Evolutionary conservation across 2,888 invertebrate species (phyloP).

Genomic region (Cremastobaeus sp.): DNA sequence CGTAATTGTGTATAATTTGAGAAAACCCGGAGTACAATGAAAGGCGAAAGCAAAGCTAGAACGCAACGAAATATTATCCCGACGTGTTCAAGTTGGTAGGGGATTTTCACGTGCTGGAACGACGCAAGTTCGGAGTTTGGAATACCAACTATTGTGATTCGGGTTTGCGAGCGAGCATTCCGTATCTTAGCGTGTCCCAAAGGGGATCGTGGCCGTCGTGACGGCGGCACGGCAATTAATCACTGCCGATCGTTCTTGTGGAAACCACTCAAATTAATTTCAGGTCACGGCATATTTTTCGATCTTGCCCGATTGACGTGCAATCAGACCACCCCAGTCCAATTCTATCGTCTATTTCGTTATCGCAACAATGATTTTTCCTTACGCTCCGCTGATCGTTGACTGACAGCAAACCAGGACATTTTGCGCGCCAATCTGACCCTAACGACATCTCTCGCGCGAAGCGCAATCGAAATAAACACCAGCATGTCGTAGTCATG

Average conservation of each 20-base stretch:
- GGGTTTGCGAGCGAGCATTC: slow-evolving; percentile 7
- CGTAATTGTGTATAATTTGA: slow-evolving; percentile 54
- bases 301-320: slow-evolving; percentile 71
- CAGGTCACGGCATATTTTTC: slow-evolving; percentile 76
- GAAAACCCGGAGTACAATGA: slow-evolving; percentile 41
- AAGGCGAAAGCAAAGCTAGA: slow-evolving; percentile 15
- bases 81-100: slow-evolving; percentile 9
- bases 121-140: slow-evolving; percentile 30
- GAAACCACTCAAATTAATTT: slow-evolving; percentile 78
- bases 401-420: slow-evolving; percentile 72
- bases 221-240: slow-evolving; percentile 69
- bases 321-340: slow-evolving; percentile 70
- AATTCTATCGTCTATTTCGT: slow-evolving; percentile 73
- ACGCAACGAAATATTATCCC: slow-evolving; percentile 33
- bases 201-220: slow-evolving; percentile 60
- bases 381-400: slow-evolving; percentile 75
- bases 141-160: slow-evolving; percentile 34
- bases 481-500: slow-evolving; percentile 68
- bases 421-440: slow-evolving; percentile 56
- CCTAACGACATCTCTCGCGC: slow-evolving; percentile 56
- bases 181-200: slow-evolving; percentile 44
- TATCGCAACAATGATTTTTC: slow-evolving; percentile 70
- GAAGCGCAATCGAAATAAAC: slow-evolving; percentile 66
- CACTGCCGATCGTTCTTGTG: slow-evolving; percentile 65
- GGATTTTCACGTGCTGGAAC: slow-evolving; percentile 29